Evolutionary conservation across 2,888 invertebrate genomes (phyloP).

Genomic region (Diaprepes abbreviatus): DNA sequence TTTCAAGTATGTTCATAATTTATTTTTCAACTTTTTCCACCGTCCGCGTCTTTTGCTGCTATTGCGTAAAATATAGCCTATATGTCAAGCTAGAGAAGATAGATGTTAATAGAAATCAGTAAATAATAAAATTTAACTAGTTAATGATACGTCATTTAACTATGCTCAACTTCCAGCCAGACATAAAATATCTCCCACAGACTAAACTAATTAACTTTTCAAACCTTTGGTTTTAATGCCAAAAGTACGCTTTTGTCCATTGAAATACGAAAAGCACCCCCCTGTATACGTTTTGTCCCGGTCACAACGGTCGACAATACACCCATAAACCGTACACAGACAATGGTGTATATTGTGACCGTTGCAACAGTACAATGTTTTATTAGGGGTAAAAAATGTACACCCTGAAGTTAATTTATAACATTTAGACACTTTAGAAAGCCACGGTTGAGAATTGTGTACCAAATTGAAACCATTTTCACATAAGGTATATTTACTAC

Average conservation of each 20-base stretch:
- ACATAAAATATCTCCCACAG: not conserved
- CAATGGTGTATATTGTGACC: slow-evolving; percentile 38
- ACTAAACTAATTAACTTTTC: slow-evolving; percentile 35
- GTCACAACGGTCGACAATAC: slow-evolving; percentile 37
- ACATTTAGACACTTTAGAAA: slow-evolving; percentile 24
- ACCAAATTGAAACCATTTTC: too few species aligned
- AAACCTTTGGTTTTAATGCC: slow-evolving; percentile 32
- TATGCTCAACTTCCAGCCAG: too few species aligned
- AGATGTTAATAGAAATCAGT: too few species aligned
- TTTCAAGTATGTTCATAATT: too few species aligned
- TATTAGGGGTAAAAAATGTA: slow-evolving; percentile 29
- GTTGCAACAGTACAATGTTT: slow-evolving; percentile 36
- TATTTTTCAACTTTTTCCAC: too few species aligned
- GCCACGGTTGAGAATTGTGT: too few species aligned
- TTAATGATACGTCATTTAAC: too few species aligned
- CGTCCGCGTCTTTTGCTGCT: too few species aligned
- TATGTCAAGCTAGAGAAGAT: too few species aligned
- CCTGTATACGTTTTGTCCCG: slow-evolving; percentile 28
- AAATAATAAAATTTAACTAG: too few species aligned
- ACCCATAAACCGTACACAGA: slow-evolving; percentile 28
- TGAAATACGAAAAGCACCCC: slow-evolving; percentile 17
- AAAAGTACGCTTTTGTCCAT: slow-evolving; percentile 26
- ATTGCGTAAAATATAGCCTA: too few species aligned
- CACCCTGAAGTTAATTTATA: slow-evolving; percentile 41
- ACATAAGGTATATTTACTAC: too few species aligned